phyloP scores from a whole-genome alignment of 2,888 invertebrate genomes.

The Crocallis elinguaria region DNA sequence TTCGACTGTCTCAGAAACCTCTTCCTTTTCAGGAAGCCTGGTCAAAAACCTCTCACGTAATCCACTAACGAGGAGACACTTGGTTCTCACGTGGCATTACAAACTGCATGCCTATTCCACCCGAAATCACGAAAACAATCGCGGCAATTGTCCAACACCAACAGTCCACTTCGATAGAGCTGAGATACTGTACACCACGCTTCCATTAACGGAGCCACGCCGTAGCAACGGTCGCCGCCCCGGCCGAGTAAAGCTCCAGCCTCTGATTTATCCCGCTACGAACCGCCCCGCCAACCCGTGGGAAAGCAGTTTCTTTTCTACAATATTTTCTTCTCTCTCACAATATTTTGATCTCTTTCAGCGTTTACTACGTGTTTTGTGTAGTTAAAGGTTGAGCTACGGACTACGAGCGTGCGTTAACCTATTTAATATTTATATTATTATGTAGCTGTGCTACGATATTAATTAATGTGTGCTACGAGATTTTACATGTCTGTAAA shows the following conservation, averaged over 20 bases:
- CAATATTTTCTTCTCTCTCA: conserved; percentile 33
- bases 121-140: background rate
- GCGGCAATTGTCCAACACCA: background rate
- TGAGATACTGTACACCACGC: background rate
- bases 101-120: background rate
- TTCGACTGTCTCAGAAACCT: too few relatives aligned
- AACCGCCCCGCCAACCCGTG: conserved; percentile 32
- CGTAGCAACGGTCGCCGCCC: conserved; percentile 71
- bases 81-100: background rate
- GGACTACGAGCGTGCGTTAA: conserved; percentile 12
- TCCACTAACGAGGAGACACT: too few relatives aligned
- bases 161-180: background rate
- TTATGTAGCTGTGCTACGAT: conserved; percentile 3
- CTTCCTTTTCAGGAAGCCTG: too few relatives aligned
- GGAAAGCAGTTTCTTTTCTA: conserved; percentile 38
- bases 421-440: conserved; percentile 2
- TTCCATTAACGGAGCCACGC: conserved; percentile 66
- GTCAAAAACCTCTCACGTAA: too few relatives aligned
- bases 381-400: conserved; percentile 27
- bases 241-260: conserved; percentile 56
- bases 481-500: conserved; percentile 2
- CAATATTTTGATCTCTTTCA: conserved; percentile 35
- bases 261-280: conserved; percentile 59
- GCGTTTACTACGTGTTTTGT: conserved; percentile 27
- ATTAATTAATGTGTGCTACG: conserved; percentile 11